Evolutionary conservation across 2,888 invertebrate genomes (phyloP).

Genomic region (Pollenia angustigena): DNA sequence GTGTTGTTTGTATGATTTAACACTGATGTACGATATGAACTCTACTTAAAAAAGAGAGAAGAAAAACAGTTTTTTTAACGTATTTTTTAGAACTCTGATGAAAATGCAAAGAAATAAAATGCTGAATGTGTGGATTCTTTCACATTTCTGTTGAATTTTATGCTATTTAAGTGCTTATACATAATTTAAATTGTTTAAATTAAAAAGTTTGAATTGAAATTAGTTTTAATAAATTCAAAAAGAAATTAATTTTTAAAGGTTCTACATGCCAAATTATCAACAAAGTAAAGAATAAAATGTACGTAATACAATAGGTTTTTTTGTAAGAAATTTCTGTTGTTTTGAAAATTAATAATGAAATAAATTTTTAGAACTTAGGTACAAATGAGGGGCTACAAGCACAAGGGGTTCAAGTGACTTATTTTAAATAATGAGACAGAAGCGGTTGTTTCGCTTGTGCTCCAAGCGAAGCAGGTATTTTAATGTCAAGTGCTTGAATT

Average conservation of each 20-base stretch:
- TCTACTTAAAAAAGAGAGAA: conserved; percentile 48
- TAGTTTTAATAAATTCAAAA: conserved; percentile 14
- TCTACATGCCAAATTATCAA: conserved; percentile 17
- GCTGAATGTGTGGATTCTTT: conserved; percentile 55
- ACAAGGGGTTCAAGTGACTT: no score
- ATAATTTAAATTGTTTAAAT: conserved; percentile 34
- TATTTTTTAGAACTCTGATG: conserved; percentile 56
- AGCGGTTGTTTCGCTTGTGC: no score
- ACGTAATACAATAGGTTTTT: background rate
- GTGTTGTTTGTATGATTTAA: conserved; percentile 41
- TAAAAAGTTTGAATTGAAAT: conserved; percentile 25
- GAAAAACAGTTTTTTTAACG: conserved; percentile 53
- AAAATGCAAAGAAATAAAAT: conserved; percentile 31
- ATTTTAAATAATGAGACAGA: no score
- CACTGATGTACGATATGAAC: conserved; percentile 60
- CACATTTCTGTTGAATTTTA: conserved; percentile 26
- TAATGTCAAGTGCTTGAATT: no score
- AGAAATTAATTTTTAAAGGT: conserved; percentile 4
- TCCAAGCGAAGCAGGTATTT: no score
- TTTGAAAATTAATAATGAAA: background rate
- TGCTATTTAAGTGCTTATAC: conserved; percentile 37
- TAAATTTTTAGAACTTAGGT: no score
- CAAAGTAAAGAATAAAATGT: background rate
- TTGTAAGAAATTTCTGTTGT: conserved; percentile 9
- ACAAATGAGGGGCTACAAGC: no score